These are phyloP conservation scores for Mesopsocus fuscifrons DNA, from an alignment of 2,888 invertebrate genomes.

Conservation along the genomic window DNA sequence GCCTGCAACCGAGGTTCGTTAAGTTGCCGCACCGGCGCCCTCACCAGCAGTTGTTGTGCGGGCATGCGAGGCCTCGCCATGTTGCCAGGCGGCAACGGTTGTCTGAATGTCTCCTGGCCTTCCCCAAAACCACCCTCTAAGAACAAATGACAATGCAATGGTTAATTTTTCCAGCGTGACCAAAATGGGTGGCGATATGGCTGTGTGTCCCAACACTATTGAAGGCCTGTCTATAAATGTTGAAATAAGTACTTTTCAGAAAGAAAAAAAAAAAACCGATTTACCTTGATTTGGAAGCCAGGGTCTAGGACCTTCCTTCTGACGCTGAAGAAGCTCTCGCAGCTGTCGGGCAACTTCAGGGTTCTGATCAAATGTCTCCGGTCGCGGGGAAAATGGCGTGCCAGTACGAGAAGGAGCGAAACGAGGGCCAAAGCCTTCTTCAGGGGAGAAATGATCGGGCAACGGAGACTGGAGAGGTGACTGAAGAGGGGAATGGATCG, in stretches of 20 bases:
- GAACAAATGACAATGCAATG: not conserved
- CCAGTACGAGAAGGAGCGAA: conserved; percentile 28
- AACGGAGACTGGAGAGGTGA: conserved; percentile 13
- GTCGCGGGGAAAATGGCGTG: conserved; percentile 22
- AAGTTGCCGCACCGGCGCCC: conserved; percentile 1
- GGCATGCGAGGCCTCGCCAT: conserved; percentile 2
- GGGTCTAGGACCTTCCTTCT: conserved; percentile 3
- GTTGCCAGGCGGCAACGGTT: conserved; percentile 38
- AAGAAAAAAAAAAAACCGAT: too few relatives aligned
- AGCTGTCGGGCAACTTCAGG: conserved; percentile 50
- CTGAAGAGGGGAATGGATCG: conserved; percentile 15
- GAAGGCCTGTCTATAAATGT: too few relatives aligned
- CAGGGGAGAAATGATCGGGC: conserved; percentile 11
- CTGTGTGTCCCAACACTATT: too few relatives aligned
- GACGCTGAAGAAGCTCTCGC: conserved; percentile 54
- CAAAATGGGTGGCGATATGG: too few relatives aligned
- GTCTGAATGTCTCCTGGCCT: conserved; percentile 34
- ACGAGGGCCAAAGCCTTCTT: conserved; percentile 23
- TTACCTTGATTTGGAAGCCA: not conserved
- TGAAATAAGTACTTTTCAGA: too few relatives aligned
- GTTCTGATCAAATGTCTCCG: conserved; percentile 8
- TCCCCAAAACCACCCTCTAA: not conserved
- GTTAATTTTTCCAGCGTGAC: not conserved
- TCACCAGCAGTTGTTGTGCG: conserved; percentile 1
- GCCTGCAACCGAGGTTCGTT: not conserved